Evolutionary conservation across 2,797 vertebrate species (phyloP).

Genomic region (Decapterus maruadsi): DNA sequence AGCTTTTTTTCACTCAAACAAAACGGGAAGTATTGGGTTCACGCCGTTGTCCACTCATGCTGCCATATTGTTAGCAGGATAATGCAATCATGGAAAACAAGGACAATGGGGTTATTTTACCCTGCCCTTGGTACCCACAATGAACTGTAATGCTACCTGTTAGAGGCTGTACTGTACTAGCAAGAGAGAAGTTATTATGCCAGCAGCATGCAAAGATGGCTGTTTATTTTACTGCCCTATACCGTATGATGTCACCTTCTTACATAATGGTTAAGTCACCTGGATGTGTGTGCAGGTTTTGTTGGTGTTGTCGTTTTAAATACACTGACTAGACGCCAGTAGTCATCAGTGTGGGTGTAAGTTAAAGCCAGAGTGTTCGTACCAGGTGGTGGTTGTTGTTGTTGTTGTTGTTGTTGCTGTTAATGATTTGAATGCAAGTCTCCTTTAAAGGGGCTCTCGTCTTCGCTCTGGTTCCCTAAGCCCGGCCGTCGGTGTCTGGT

Average conservation of each 20-base stretch:
- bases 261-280: constrained; percentile 43
- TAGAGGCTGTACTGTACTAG: constrained; percentile 25
- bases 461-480: constrained; percentile 26
- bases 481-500: constrained; percentile 7
- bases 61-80: constrained; percentile 52
- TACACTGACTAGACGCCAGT: not conserved
- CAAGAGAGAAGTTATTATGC: constrained; percentile 19
- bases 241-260: constrained; percentile 45
- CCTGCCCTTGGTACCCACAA: constrained; percentile 30
- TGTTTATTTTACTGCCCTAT: constrained; percentile 32
- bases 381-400: constrained; percentile 34
- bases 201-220: constrained; percentile 5
- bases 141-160: constrained; percentile 42
- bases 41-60: constrained; percentile 53
- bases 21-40: constrained; percentile 71
- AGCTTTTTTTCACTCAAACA: constrained; percentile 51
- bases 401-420: constrained; percentile 47
- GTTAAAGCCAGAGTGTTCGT: constrained; percentile 44
- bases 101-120: constrained; percentile 68
- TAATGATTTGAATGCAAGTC: constrained; percentile 45
- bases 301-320: not conserved
- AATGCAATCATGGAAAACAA: constrained; percentile 56
- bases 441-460: constrained; percentile 29
- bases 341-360: not conserved
- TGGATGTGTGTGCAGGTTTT: constrained; percentile 20